Conservation (phyloP, 1,140 invertebrate species). For the Rhysida immarginata region DNA sequence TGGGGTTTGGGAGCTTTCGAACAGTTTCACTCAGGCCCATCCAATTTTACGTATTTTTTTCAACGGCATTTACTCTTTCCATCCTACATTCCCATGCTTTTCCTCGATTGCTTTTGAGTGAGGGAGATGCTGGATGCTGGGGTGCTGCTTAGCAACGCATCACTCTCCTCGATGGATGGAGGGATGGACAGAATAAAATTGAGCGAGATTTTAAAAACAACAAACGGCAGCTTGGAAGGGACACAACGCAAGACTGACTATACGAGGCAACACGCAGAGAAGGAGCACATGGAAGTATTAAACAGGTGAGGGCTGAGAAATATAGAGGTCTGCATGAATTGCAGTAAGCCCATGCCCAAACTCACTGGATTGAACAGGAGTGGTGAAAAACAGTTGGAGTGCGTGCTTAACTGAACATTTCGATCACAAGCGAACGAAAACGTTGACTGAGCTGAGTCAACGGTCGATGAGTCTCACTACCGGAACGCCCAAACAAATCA, state of each 20-base stretch:
- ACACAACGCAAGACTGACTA: neutral
- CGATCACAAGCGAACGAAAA: neutral
- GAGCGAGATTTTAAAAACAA: neutral
- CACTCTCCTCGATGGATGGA: neutral
- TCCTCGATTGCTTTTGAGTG: neutral
- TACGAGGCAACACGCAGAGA: neutral
- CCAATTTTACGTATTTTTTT: too few relatives aligned
- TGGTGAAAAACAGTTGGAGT: neutral
- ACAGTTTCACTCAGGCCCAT: too few relatives aligned
- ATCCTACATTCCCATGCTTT: too few relatives aligned
- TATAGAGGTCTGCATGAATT: neutral
- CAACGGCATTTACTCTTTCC: too few relatives aligned
- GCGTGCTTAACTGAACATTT: neutral
- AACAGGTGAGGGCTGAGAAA: neutral
- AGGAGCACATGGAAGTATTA: neutral
- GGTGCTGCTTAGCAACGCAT: neutral
- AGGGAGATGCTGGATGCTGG: neutral
- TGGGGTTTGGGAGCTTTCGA: too few relatives aligned
- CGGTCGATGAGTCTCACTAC: too few relatives aligned
- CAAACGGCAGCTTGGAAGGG: neutral
- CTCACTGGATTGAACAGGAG: neutral
- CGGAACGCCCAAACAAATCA: too few relatives aligned
- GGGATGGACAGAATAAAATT: neutral
- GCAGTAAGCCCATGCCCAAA: neutral
- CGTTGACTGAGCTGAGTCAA: neutral